Evolutionary conservation across 2,113 vertebrate genomes (phyloP).

Genomic region (Phylloscopus trochilus): DNA sequence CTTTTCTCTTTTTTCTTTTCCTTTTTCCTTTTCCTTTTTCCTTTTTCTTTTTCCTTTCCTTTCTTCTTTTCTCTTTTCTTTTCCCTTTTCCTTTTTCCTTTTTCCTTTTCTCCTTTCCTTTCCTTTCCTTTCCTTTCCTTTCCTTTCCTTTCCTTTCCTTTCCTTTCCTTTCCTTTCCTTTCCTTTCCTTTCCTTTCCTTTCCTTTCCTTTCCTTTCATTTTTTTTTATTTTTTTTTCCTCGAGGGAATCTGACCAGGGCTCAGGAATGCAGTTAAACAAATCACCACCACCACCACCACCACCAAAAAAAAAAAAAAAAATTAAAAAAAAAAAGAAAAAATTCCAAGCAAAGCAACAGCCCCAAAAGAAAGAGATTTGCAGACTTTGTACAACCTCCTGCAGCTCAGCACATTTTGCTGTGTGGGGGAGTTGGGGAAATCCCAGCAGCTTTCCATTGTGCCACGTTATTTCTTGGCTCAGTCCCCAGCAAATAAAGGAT

Average conservation of each 20-base stretch:
- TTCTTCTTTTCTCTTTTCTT: background rate
- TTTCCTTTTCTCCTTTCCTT: background rate
- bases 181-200: background rate
- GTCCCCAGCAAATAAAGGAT: constrained; percentile 14
- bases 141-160: background rate
- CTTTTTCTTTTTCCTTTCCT: no score
- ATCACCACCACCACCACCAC: background rate
- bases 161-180: background rate
- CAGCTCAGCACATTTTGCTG: background rate
- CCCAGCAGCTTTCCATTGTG: constrained; percentile 35
- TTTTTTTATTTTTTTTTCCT: background rate
- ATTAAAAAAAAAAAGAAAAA: background rate
- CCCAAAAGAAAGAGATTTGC: background rate
- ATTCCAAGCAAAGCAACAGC: background rate
- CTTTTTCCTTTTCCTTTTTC: no score
- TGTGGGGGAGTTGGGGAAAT: constrained; percentile 29
- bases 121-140: background rate
- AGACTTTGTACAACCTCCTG: constrained; percentile 27
- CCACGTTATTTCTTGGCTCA: background rate
- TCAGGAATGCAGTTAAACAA: background rate
- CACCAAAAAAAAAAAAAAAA: no score
- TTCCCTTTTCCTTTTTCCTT: no score
- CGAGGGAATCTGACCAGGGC: accelerated
- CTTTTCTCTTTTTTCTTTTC: no score
- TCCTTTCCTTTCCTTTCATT: no score